Evolutionary conservation across 2,797 vertebrate genomes (phyloP), one percentile per base, ranked within the genome.

Genomic region (Craterocephalus amniculus): DNA sequence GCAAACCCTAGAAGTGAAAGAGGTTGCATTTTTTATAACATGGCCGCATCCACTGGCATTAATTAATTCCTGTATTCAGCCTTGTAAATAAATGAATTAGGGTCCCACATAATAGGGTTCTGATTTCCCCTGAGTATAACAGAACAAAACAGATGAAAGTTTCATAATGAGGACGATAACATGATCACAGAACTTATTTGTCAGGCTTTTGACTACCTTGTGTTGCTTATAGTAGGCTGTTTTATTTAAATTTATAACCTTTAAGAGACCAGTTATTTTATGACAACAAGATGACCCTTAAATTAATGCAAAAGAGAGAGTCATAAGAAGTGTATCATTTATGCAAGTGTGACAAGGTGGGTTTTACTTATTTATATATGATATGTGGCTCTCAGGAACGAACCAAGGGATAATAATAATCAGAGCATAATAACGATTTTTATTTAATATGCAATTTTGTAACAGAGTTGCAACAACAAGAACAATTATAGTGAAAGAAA

Each of bases 111-210:
- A 83, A 87, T 80, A 58, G 76, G 54, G 43, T 49, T 36, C 43
- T 83, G 76, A 90, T 91, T 91, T 88, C 88, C 89, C 89, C 55
- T 5, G 85, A 86, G 88, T 65, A 48, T 84, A 49, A 67, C 60
- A 81, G 56, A 69, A 72, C 35, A 73, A 72, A 87, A 88, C 69
- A 83, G 85, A 89, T 81, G 58, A 78, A 84, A 73, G 59, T 79
- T 85, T 76, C 35, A 82, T 77, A 61, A 78, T 58, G 58, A 78
- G 60, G 67, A 69, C 31, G 70, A 83, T 64, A 83, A 79, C 35
- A 63, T 32, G 60, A 70, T 65, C 64, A 58, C 5, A 61, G 0
- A 0, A 70, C 66, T 62, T 73, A 70, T 76, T 67, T 12, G 32
- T 86, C 65, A 76, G 24, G 64, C 61, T 76, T 73, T 62, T 29